Conservation (phyloP, 2,797 vertebrate species). For the Microctenopoma steveboyesi region DNA sequence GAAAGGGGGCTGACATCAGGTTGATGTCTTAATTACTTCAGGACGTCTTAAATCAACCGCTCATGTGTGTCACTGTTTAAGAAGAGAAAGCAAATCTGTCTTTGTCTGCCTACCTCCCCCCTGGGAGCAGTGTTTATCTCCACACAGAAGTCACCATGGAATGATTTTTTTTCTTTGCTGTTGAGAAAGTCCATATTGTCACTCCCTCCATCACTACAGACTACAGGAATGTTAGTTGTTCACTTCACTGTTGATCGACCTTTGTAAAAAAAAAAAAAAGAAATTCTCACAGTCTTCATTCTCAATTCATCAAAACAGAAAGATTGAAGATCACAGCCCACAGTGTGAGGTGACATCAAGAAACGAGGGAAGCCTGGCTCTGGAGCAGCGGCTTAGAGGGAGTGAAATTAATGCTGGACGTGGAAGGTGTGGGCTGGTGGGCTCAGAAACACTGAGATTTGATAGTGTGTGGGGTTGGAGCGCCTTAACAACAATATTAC, state of each 20-base stretch:
- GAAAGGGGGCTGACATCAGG: conserved; percentile 12
- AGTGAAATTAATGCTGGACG: conserved; percentile 38
- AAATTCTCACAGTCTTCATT: not conserved
- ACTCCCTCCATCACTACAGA: not conserved
- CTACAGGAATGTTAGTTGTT: conserved; percentile 16
- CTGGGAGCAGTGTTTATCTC: conserved; percentile 58
- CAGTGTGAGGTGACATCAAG: conserved; percentile 24
- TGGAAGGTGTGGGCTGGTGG: conserved; percentile 7
- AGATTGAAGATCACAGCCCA: conserved; percentile 29
- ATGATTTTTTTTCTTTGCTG: conserved; percentile 37
- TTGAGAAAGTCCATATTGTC: conserved; percentile 34
- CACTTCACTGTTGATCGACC: conserved; percentile 45
- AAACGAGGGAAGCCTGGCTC: conserved; percentile 20
- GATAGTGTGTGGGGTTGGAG: conserved; percentile 24
- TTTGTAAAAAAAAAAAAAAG: conserved; percentile 15
- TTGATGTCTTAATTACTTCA: conserved; percentile 58
- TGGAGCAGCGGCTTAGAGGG: conserved; percentile 29
- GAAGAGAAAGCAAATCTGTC: conserved; percentile 59
- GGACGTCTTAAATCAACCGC: conserved; percentile 57
- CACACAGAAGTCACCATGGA: conserved; percentile 38
- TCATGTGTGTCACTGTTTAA: conserved; percentile 45
- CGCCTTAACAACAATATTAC: conserved; percentile 14
- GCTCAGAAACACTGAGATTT: conserved; percentile 27
- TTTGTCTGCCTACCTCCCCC: conserved; percentile 45
- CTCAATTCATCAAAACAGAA: conserved; percentile 7